Evolutionary conservation across 1,140 invertebrate genomes (phyloP).

Genomic region (Cyrtorhinus lividipennis): DNA sequence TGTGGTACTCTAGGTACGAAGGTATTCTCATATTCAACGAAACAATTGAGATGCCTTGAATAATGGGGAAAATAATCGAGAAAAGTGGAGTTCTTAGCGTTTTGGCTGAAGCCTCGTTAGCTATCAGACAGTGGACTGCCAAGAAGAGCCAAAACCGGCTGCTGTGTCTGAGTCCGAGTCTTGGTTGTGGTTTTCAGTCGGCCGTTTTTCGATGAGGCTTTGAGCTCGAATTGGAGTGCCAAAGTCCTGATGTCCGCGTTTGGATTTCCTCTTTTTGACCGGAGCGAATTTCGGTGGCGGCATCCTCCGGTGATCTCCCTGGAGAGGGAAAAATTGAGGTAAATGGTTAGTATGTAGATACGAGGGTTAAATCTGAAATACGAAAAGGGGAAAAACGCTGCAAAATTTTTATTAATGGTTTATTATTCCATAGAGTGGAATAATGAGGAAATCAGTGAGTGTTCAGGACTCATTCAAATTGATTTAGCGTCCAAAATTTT

Average conservation of each 20-base stretch:
- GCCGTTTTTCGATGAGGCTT: background rate
- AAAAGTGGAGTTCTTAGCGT: too few species aligned
- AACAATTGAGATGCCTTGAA: too few species aligned
- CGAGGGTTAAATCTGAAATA: background rate
- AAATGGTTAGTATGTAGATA: background rate
- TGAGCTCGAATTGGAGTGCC: background rate
- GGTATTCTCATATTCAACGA: too few species aligned
- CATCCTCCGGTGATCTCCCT: slow-evolving; percentile 33
- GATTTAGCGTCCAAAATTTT: too few species aligned
- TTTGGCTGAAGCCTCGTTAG: too few species aligned
- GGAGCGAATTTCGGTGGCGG: slow-evolving; percentile 55
- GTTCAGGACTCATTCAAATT: too few species aligned
- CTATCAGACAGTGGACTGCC: slow-evolving; percentile 34
- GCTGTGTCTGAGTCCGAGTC: slow-evolving; percentile 68
- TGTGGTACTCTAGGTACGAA: too few species aligned
- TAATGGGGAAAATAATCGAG: too few species aligned
- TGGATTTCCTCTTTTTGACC: slow-evolving; percentile 45
- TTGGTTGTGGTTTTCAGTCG: slow-evolving; percentile 26
- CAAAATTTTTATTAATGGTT: too few species aligned
- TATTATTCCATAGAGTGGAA: too few species aligned
- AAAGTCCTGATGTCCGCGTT: slow-evolving; percentile 42
- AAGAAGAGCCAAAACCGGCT: slow-evolving; percentile 61
- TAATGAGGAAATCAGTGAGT: too few species aligned
- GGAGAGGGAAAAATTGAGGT: slow-evolving; percentile 14
- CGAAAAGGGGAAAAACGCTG: too few species aligned